Conservation (phyloP, 2,113 vertebrate species). For the Chloropsis hardwickii region DNA sequence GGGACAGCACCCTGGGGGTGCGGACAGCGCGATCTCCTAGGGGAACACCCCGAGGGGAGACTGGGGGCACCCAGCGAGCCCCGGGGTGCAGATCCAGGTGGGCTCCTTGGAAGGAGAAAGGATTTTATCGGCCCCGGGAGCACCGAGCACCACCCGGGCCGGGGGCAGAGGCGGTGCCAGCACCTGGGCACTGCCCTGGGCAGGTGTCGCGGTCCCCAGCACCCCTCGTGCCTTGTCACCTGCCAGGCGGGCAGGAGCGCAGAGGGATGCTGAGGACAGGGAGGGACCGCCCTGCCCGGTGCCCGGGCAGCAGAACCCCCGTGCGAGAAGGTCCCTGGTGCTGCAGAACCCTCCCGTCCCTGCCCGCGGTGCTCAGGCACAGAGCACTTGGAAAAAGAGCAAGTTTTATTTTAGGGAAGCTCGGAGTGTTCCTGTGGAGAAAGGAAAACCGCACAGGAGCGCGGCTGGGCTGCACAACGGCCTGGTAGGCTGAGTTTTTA, state of each 20-base stretch:
- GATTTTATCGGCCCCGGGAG: no score
- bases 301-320: rapidly evolving
- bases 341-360: background rate
- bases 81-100: background rate
- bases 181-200: background rate
- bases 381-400: rapidly evolving
- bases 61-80: rapidly evolving
- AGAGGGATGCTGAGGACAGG: background rate
- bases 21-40: rapidly evolving
- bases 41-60: rapidly evolving
- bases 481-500: background rate
- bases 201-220: background rate
- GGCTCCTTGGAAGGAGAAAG: background rate
- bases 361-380: background rate
- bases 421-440: rapidly evolving
- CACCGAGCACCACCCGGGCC: background rate
- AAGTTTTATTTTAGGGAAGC: background rate
- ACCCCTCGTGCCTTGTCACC: background rate
- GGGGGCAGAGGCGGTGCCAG: background rate
- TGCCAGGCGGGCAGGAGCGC: background rate
- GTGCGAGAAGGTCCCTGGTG: background rate
- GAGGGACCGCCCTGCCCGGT: background rate
- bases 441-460: background rate
- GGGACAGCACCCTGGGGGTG: background rate
- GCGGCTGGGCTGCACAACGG: background rate